A percentile compares a stretch with the other conserved stretches of the same genome.
Conservation (phyloP, 2,797 vertebrate genomes). For the Lutjanus campechanus region DNA sequence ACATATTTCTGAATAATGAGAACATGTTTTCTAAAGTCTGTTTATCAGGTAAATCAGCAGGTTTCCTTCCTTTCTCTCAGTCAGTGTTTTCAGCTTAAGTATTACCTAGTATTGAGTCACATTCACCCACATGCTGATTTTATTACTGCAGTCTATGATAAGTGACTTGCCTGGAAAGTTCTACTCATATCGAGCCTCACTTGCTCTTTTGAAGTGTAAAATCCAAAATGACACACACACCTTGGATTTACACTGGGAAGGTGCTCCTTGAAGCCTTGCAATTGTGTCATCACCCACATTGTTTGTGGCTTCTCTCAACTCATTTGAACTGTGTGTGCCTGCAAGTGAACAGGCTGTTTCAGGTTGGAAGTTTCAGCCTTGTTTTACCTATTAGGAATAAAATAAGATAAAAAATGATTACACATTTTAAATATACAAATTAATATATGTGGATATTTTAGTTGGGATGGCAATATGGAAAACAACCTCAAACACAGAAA, state of each 20-base stretch:
- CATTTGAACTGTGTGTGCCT: not conserved
- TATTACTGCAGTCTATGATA: not conserved
- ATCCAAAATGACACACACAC: not conserved
- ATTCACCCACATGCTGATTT: not conserved
- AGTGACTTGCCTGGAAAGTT: not conserved
- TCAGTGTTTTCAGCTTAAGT: not conserved
- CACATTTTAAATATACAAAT: not conserved
- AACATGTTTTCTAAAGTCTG: not conserved
- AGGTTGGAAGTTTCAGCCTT: not conserved
- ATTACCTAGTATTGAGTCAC: not conserved
- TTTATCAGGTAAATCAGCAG: not conserved
- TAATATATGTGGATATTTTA: not conserved
- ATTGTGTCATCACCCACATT: not conserved
- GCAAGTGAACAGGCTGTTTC: not conserved
- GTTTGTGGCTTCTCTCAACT: not conserved
- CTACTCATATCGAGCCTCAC: not conserved
- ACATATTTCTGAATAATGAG: not conserved
- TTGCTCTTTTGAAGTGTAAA: slow-evolving; percentile 1
- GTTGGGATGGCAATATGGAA: not conserved
- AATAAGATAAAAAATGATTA: not conserved
- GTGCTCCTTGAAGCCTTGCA: not conserved
- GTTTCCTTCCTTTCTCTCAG: not conserved
- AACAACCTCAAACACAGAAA: not conserved
- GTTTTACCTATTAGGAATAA: not conserved
- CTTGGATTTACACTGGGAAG: not conserved